Base-by-base conservation (phyloP, 2,888 invertebrate species). In the Caenorhabditis uteleia region DNA sequence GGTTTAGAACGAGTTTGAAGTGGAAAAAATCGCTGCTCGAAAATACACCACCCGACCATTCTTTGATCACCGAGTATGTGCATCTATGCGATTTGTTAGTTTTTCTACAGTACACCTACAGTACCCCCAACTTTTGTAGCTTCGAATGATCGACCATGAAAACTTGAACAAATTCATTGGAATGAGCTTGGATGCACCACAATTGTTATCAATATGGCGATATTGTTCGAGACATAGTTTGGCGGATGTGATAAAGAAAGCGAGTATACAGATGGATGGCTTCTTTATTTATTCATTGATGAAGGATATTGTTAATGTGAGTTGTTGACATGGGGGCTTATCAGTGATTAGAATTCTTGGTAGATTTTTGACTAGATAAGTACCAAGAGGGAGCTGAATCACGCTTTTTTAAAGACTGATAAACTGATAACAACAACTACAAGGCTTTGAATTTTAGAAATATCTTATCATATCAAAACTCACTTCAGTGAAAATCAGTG, bases 161-260 rank as follows among this genome's bases (percentile, higher is more conserved):
- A 77, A 77, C 25, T 43, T 77, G 27, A 70, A 73, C 49, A 68
- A 70, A 21, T 81, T 81, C 56, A 54, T 77, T 27, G 81, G 81
- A 4, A 39, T 81, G 20, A 69, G 66, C 27, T 49, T 75, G 6
- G 80, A 82, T 39, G 78, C 70, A 8, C 77, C 79, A 2, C 68
- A 66, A 38, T 39, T 73, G 25, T 46, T 75, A 26, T 74, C 75
- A 0, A 48, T 80, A 3, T 80, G 80, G 80, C 71, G 66, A 43
- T 79, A 62, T 60, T 77, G 77, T 51, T 39, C 66, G 3, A 56
- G 79, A 38, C 77, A 78, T 12, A 69, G 70, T 4, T 31, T 79
- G 20, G 49, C 71, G 44, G 74, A 77, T 31, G 64, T 78, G 0
- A 58, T 77, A 20, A 45, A 55, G 18, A 75, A 71, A 44, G 65